A percentile compares a stretch with the other conserved stretches of the same genome.
phyloP scores from a whole-genome alignment of 2,888 invertebrate species.

The Autographa pulchrina region DNA sequence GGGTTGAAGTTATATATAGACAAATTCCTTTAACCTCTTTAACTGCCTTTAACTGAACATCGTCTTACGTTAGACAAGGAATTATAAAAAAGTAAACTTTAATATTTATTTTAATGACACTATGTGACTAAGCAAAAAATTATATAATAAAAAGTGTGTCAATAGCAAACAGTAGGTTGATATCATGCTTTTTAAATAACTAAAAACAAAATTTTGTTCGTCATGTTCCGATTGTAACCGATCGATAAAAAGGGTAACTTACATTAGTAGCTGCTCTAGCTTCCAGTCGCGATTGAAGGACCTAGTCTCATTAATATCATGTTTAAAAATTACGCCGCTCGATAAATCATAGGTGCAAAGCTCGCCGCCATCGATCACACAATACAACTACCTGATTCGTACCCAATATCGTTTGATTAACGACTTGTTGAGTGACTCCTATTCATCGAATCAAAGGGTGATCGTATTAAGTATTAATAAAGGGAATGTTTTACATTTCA shows the following conservation, averaged over 20 bases:
- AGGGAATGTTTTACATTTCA: conserved; percentile 81
- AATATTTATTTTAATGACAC: no score
- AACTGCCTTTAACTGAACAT: no score
- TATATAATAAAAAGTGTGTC: background rate
- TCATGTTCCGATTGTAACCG: conserved; percentile 50
- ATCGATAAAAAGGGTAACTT: conserved; percentile 63
- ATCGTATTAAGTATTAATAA: conserved; percentile 87
- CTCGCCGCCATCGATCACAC: conserved; percentile 81
- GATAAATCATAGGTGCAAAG: conserved; percentile 84
- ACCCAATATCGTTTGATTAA: conserved; percentile 87
- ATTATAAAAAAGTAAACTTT: no score
- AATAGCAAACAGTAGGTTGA: background rate
- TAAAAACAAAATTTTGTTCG: conserved; percentile 35
- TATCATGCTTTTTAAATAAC: background rate
- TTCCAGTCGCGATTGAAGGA: conserved; percentile 65
- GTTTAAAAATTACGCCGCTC: conserved; percentile 78
- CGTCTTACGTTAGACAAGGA: no score
- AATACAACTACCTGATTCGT: conserved; percentile 87
- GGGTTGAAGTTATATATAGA: no score
- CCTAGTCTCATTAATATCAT: conserved; percentile 73
- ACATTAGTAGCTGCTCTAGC: conserved; percentile 69
- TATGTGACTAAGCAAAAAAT: no score
- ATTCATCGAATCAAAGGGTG: conserved; percentile 87
- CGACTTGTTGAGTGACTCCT: conserved; percentile 88
- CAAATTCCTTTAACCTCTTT: no score